Evolutionary conservation across 1,140 invertebrate genomes (phyloP).

Genomic region (Brachionus plicatilis): DNA sequence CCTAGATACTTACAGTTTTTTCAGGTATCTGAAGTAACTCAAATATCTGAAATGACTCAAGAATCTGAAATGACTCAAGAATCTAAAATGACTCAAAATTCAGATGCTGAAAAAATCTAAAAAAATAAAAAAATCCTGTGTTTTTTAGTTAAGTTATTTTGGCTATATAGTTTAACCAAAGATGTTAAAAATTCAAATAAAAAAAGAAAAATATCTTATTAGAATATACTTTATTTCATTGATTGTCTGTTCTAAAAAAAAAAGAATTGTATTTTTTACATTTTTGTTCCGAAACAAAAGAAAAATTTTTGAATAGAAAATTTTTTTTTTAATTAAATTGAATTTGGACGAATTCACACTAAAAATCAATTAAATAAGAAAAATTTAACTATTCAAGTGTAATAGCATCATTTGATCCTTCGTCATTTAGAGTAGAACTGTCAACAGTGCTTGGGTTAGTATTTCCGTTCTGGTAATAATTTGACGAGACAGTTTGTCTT

Average conservation of each 20-base stretch:
- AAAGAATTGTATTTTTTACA: neutral
- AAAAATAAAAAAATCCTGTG: no score
- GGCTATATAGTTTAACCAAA: neutral
- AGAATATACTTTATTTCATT: neutral
- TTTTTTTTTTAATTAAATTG: neutral
- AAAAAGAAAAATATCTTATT: neutral
- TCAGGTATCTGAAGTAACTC: no score
- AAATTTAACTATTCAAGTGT: neutral
- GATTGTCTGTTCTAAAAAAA: neutral
- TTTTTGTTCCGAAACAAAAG: slow-evolving; percentile 1
- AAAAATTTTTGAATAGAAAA: neutral
- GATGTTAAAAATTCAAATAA: neutral
- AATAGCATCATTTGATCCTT: slow-evolving; percentile 3
- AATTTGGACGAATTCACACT: neutral
- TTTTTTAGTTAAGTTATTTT: no score
- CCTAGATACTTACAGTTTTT: no score
- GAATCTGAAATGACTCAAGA: no score
- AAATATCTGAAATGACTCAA: no score
- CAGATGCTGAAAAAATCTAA: no score
- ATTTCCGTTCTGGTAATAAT: slow-evolving; percentile 5
- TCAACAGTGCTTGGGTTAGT: neutral
- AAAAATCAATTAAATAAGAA: neutral
- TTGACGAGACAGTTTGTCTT: neutral
- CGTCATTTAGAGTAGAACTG: neutral
- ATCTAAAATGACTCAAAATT: no score